Conservation (phyloP, 2,113 vertebrate genomes). For the Proteles cristata region DNA sequence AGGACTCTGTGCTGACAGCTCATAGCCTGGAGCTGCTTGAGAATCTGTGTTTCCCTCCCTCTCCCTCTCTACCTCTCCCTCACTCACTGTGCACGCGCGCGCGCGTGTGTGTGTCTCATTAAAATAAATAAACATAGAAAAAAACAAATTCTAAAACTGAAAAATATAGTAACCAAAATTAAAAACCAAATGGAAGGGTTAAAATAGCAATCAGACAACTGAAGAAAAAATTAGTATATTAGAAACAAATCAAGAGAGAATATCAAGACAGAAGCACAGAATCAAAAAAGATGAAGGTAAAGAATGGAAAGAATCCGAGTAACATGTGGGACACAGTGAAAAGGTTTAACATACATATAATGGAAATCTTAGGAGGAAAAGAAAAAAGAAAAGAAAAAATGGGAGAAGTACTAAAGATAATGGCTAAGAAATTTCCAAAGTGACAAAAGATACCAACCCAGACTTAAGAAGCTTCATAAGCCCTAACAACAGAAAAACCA, state of each 20-base stretch:
- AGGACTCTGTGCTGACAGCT: too few relatives aligned
- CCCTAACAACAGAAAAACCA: background rate
- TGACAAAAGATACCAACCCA: background rate
- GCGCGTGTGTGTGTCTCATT: too few relatives aligned
- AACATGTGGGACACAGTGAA: background rate
- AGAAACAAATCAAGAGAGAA: background rate
- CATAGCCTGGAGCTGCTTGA: too few relatives aligned
- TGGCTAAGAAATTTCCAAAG: background rate
- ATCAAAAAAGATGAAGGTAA: background rate
- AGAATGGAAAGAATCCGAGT: background rate
- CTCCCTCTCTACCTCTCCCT: too few relatives aligned
- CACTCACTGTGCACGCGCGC: too few relatives aligned
- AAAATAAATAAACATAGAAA: too few relatives aligned
- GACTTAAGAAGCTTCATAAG: background rate
- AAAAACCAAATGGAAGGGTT: background rate
- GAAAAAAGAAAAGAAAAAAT: background rate
- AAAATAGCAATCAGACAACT: constrained; percentile 10
- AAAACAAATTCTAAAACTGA: background rate
- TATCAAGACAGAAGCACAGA: background rate
- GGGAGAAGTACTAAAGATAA: background rate
- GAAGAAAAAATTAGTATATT: background rate
- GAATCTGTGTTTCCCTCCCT: too few relatives aligned
- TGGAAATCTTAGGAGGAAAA: background rate
- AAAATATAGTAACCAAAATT: constrained; percentile 6
- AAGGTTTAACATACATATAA: constrained; percentile 23